Evolutionary conservation across 2,113 vertebrate species (phyloP).

Genomic region (Oryctolagus cuniculus): DNA sequence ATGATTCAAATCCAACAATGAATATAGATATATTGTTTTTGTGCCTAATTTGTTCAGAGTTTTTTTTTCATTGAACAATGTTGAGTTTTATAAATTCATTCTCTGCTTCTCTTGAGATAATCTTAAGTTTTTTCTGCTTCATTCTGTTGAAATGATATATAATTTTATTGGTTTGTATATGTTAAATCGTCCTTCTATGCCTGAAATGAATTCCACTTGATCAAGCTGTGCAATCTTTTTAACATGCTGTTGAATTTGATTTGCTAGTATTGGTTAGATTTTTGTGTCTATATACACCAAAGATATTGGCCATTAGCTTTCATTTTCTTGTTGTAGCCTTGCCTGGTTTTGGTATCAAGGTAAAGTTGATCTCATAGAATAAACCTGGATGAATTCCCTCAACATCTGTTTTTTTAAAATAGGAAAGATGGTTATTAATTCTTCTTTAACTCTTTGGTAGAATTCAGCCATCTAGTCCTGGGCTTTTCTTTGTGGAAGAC

Average conservation of each 20-base stretch:
- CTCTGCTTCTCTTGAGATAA: neutral
- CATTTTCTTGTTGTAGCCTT: neutral
- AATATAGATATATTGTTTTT: slow-evolving; percentile 80
- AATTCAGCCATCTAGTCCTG: neutral
- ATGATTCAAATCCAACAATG: slow-evolving; percentile 94
- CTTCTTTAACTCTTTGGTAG: neutral
- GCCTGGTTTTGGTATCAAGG: neutral
- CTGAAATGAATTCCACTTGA: neutral
- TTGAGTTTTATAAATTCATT: neutral
- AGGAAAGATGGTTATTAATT: neutral
- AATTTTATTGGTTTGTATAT: neutral
- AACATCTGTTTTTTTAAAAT: neutral
- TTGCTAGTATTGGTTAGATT: neutral
- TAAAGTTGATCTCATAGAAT: neutral
- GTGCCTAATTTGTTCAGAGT: neutral
- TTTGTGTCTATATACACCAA: neutral
- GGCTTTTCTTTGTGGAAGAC: no score
- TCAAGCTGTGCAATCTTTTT: neutral
- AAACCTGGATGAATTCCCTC: neutral
- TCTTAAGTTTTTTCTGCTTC: neutral
- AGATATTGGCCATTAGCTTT: neutral
- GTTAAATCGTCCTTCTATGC: neutral
- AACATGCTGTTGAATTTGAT: neutral
- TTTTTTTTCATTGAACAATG: neutral
- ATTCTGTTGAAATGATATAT: no score